Base-by-base conservation (phyloP, 2,797 vertebrate genomes). In the Mionectes olivaceus region DNA sequence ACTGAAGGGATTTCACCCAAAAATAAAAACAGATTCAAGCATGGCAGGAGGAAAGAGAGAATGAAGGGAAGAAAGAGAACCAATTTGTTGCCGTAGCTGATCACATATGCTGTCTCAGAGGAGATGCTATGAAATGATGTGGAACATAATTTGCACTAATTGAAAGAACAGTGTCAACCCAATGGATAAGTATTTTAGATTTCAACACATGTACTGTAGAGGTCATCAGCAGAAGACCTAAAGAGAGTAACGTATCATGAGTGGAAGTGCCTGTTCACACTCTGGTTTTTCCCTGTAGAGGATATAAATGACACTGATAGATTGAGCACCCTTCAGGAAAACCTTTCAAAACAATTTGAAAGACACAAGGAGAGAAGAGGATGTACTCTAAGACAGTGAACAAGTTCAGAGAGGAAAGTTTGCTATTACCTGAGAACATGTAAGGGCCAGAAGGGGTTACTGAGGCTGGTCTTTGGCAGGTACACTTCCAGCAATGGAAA, bases 141-240 rank as follows among this genome's bases (percentile, higher is more conserved):
- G 76, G 32, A 92, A 93, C 79, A 86, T 95, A 67, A 74, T 97
- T 95, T 94, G 71, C 69, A 87, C 74, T 96, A 89, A 96, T 97
- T 96, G 97, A 89, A 97, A 59, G 64, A 90, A 77, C 39, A 81
- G 61, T 76, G 75, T 90, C 23, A 84, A 60, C 83, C 35, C 69
- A 56, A 32, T 39, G 44, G 79, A 96, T 78, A 96, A 95, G 91
- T 95, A 96, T 94, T 97, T 97, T 67, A 95, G 25, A 95, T 96
- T 97, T 97, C 92, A 89, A 87, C 60, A 73, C 84, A 52, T 60
- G 69, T 92, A 71, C 83, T 83, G 57, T 47, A 65, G 95, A 95
- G 94, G 95, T 93, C 93, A 95, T 83, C 88, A 94, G 94, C 93
- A 95, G 87, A 90, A 90, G 90, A 74, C 81, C 47, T 67, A 91